Evolutionary conservation across 1,140 invertebrate genomes (phyloP), one percentile per base, ranked within the genome.

Genomic region (Ips nitidus): DNA sequence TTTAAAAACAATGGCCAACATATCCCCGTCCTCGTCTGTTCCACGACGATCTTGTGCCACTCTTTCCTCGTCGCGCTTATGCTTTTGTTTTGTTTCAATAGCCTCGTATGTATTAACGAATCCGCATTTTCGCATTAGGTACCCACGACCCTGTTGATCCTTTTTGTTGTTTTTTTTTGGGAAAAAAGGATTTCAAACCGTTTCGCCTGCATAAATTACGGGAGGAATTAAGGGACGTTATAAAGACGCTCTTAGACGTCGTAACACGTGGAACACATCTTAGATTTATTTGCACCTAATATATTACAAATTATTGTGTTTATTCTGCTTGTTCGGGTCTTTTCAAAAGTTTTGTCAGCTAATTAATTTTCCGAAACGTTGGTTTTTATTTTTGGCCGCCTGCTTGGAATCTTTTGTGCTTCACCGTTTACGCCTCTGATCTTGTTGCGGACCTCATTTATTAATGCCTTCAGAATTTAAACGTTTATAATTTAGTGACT

Each of bases 1-100:
- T 22, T 22, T 22, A 22, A 22, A 78, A 78, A 78, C 77, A 78
- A 78, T 78, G 76, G 76, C 74, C 74, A 71, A 58, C 65, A 69
- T 65, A 69, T 71, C 43, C 41, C 63, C 52, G 36, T 69, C 67
- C 72, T 72, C 72, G 71, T 73, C 63, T 41, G 7, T 65, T 56
- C 36, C 7, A 65, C 59, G 59, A 71, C 67, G 71, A 61, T 41
- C 62, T 67, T 66, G 62, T 66, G 69, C 61, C 37, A 6, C 52
- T 55, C 37, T 7, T 55, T 22, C 8, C 52, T 71, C 71, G 72
- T 72, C 72, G 68, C 71, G 70, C 58, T 68, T 69, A 62, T 63
- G 45, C 65, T 75, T 74, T 74, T 73, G 66, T 75, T 75, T 73
- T 72, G 70, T 74, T 74, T 75, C 74, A 71, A 74, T 74, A 72